Percentiles rank a stretch among this genome's conserved stretches.
Conservation (phyloP, 1,140 invertebrate species). For the Anastrepha obliqua region DNA sequence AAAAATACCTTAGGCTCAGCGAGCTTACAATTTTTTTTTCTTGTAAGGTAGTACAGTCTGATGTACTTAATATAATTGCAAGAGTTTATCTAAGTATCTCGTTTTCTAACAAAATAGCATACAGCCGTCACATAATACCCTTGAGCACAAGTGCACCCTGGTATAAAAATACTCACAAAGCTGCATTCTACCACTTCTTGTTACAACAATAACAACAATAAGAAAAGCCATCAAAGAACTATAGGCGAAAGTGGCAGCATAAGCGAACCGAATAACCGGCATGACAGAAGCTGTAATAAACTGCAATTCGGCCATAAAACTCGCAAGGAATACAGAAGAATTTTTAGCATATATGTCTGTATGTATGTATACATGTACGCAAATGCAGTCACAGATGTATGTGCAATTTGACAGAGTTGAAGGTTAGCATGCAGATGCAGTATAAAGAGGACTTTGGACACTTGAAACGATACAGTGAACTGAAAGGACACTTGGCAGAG, state of each 20-base stretch:
- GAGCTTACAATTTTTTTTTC: too few relatives aligned
- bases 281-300: constrained; percentile 40
- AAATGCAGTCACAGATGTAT: not conserved
- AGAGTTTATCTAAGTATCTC: too few relatives aligned
- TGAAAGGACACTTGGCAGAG: too few relatives aligned
- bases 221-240: not conserved
- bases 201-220: constrained; percentile 29
- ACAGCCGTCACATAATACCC: too few relatives aligned
- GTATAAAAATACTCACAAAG: too few relatives aligned
- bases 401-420: not conserved
- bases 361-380: not conserved
- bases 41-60: too few relatives aligned
- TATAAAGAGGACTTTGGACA: not conserved
- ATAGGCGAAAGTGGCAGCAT: not conserved
- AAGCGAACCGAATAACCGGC: not conserved
- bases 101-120: too few relatives aligned
- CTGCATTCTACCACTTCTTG: not conserved
- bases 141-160: too few relatives aligned
- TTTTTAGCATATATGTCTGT: not conserved
- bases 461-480: not conserved
- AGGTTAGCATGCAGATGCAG: not conserved
- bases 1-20: too few relatives aligned
- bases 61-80: too few relatives aligned
- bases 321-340: not conserved
- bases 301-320: constrained; percentile 40